A percentile compares a stretch with the other conserved stretches of the same genome.
Evolutionary conservation across 2,888 invertebrate species (phyloP).

Genomic region (Salpingus planirostris): DNA sequence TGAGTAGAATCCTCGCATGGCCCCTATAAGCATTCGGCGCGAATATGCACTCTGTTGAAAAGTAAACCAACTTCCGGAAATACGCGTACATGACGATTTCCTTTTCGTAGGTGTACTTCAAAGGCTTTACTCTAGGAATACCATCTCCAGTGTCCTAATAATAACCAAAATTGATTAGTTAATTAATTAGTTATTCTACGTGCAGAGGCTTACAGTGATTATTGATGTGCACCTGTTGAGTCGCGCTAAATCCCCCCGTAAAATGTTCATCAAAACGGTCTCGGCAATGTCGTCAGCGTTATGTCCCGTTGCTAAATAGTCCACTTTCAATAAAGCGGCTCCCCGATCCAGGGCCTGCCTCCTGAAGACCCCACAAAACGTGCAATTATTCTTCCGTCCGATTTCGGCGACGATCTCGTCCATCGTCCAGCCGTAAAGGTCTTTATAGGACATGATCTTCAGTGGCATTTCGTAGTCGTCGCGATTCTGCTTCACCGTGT

Average conservation of each 20-base stretch:
- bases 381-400: slow-evolving; percentile 91
- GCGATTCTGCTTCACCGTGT: slow-evolving; percentile 91
- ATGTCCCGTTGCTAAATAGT: slow-evolving; percentile 93
- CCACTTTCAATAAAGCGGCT: slow-evolving; percentile 76
- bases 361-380: slow-evolving; percentile 91
- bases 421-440: slow-evolving; percentile 99
- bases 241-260: slow-evolving; percentile 93
- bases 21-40: slow-evolving; percentile 97
- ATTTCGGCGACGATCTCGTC: slow-evolving; percentile 89
- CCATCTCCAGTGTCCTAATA: slow-evolving; percentile 66
- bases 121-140: slow-evolving; percentile 88
- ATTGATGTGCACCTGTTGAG: slow-evolving; percentile 87
- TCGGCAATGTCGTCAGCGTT: slow-evolving; percentile 98
- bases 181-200: not conserved
- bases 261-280: slow-evolving; percentile 94
- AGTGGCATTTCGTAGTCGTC: slow-evolving; percentile 90
- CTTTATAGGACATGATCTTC: slow-evolving; percentile 93
- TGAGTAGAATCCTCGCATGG: slow-evolving; percentile 80
- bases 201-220: slow-evolving; percentile 57
- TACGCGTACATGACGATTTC: slow-evolving; percentile 99
- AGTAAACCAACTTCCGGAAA: slow-evolving; percentile 91
- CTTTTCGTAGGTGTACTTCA: slow-evolving; percentile 97
- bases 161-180: not conserved
- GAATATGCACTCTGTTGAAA: slow-evolving; percentile 98
- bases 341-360: slow-evolving; percentile 95